These are phyloP conservation scores for Stenodema calcarata DNA, from an alignment of 2,888 invertebrate genomes.

Conservation along the genomic window DNA sequence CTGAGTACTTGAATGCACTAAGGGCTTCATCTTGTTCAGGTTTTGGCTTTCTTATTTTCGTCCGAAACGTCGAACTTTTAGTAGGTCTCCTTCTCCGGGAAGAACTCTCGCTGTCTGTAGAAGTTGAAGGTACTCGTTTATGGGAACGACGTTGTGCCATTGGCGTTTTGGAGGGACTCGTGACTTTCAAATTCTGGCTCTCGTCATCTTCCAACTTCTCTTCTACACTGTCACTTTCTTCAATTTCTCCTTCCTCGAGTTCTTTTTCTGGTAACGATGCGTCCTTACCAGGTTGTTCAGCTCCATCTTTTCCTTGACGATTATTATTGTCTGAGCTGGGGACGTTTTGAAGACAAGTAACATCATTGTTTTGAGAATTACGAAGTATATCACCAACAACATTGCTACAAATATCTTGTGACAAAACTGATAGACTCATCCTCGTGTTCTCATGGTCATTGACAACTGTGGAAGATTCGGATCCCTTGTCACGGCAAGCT, in stretches of 20 bases:
- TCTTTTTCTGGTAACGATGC: background rate
- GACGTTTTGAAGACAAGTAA: background rate
- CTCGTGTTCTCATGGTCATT: background rate
- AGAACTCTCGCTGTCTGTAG: background rate
- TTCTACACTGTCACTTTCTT: background rate
- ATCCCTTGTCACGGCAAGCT: background rate
- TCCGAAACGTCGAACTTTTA: background rate
- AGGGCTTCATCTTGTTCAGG: background rate
- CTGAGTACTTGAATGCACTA: background rate
- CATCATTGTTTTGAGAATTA: background rate
- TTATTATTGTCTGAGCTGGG: background rate
- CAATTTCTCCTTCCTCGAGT: conserved; percentile 15
- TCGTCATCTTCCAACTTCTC: background rate
- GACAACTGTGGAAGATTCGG: background rate
- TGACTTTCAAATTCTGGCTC: background rate
- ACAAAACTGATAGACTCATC: background rate
- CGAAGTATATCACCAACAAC: background rate
- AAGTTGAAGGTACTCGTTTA: background rate
- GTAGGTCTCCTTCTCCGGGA: background rate
- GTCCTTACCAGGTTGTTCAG: background rate
- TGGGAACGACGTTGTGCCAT: background rate
- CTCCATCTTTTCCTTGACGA: background rate
- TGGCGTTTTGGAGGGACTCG: background rate
- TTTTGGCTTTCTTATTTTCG: background rate
- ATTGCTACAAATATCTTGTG: background rate